Conservation (phyloP, 2,797 vertebrate genomes). For the Scleropages formosus region DNA sequence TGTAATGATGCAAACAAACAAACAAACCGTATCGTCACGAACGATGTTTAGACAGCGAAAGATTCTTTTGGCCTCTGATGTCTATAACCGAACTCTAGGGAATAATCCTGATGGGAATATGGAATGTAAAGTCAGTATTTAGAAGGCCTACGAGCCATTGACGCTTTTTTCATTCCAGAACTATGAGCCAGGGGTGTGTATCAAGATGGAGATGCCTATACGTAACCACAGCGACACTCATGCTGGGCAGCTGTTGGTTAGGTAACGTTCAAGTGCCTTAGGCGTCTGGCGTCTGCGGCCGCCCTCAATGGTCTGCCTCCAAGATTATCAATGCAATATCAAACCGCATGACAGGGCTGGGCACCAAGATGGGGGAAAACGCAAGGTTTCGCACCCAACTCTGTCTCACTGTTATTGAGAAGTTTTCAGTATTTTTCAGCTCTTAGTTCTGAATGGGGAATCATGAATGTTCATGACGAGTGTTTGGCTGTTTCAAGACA, state of each 20-base stretch:
- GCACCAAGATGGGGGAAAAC: neutral
- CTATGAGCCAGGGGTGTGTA: neutral
- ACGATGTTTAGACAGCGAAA: neutral
- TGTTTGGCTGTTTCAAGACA: too few species aligned
- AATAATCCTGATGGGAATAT: neutral
- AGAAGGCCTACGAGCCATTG: neutral
- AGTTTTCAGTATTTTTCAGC: too few species aligned
- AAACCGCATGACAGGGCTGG: neutral
- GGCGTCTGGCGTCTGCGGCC: neutral
- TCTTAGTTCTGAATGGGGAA: too few species aligned
- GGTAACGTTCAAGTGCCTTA: neutral
- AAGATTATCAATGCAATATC: neutral
- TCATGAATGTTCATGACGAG: too few species aligned
- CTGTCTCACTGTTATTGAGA: neutral
- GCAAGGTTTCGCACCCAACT: neutral
- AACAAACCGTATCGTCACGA: constrained; percentile 7
- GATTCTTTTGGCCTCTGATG: neutral
- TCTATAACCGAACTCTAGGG: neutral
- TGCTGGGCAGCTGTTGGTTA: neutral
- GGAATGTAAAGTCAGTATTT: neutral
- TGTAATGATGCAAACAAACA: neutral
- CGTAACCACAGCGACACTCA: neutral
- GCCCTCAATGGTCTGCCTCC: neutral
- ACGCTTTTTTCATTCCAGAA: neutral
- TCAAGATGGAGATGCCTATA: neutral